Evolutionary conservation across 2,888 invertebrate species (phyloP), one percentile per base, ranked within the genome.

Genomic region (Brachycybe producta): DNA sequence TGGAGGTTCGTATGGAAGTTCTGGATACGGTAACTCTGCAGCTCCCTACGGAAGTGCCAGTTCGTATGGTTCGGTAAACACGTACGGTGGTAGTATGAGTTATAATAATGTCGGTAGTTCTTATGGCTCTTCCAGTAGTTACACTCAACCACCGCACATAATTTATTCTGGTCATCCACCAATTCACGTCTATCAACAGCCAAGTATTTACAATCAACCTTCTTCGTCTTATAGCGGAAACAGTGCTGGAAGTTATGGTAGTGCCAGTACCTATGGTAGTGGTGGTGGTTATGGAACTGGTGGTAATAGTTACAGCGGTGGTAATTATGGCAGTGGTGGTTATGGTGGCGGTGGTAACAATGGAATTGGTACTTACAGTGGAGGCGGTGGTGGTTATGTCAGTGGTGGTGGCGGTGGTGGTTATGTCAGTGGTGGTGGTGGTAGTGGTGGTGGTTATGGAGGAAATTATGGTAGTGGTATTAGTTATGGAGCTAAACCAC

Each of bases 161-260:
- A 60, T 65, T 40, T 65, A 65, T 52, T 58, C 62, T 42, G 65
- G 65, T 15, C 64, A 62, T 52, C 63, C 64, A 15, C 65, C 64
- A 15, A 64, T 65, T 43, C 65, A 65, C 48, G 60, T 65, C 11
- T 65, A 64, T 56, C 61, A 62, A 35, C 63, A 64, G 49, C 62
- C 62, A 5, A 57, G 48, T 26, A 51, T 52, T 15, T 51, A 52
- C 27, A 44, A 30, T 32, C 43, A 52, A 5, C 54, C 54, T 26
- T 39, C 61, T 44, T 49, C 51, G 19, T 51, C 54, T n/a, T 55
- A 55, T 15, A 53, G 54, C 8, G 47, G 55, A 1, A 54, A 55
- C 3, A 8, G 24, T 2, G 17, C 17, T n/a, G 34, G 30, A 5
- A 36, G 38, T 34, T 46, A 23, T 26, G 26, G 38, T 39, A 27